These are phyloP conservation scores for Synergus umbraculus DNA, from an alignment of 2,888 invertebrate species.

Conservation along the genomic window DNA sequence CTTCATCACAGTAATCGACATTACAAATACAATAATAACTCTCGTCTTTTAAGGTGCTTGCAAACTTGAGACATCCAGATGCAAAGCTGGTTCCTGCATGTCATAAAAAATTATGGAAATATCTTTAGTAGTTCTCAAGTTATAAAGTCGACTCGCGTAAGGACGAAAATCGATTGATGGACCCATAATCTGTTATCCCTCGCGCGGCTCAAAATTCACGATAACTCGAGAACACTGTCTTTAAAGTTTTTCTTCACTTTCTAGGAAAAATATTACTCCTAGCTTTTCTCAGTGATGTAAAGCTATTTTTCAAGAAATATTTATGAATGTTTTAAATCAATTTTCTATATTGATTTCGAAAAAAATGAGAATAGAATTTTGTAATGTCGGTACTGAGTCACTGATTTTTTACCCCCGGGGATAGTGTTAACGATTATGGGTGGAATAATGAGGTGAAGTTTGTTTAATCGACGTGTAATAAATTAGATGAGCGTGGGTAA, in stretches of 20 bases:
- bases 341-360: neutral
- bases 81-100: neutral
- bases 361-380: neutral
- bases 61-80: constrained; percentile 6
- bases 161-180: neutral
- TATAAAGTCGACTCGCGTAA: neutral
- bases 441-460: neutral
- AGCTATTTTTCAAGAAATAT: too few species aligned
- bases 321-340: too few species aligned
- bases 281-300: too few species aligned
- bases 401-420: neutral
- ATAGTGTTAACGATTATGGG: neutral
- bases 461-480: constrained; percentile 25
- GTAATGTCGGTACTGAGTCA: constrained; percentile 1
- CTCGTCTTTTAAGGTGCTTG: neutral
- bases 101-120: neutral
- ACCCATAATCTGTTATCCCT: neutral
- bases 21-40: constrained; percentile 32
- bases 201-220: neutral
- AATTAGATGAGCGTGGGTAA: constrained; percentile 33
- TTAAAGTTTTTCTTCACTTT: too few species aligned
- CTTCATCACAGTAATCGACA: constrained; percentile 20
- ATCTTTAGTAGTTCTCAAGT: neutral
- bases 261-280: too few species aligned
- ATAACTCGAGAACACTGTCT: neutral